Evolutionary conservation across 2,113 vertebrate species (phyloP).

Genomic region (Bucco capensis): DNA sequence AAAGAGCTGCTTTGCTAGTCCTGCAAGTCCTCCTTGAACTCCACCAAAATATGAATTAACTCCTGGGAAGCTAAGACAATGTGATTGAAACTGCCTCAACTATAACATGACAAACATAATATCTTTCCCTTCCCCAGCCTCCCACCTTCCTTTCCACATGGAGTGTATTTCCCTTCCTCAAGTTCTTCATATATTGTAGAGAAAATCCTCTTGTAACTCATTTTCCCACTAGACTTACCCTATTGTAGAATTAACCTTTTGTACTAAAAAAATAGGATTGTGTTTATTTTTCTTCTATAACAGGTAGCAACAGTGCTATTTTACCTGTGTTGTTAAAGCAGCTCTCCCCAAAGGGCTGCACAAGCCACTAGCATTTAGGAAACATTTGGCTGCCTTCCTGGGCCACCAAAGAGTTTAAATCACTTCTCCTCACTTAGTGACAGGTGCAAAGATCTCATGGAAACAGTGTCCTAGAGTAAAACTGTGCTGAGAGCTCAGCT

Average conservation of each 20-base stretch:
- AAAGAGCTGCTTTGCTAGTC: conserved; percentile 28
- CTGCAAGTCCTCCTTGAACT: conserved; percentile 11
- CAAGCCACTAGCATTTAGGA: background rate
- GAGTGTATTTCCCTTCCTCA: background rate
- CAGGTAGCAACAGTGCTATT: background rate
- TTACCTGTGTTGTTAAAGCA: background rate
- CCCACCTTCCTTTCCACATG: background rate
- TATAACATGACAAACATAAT: background rate
- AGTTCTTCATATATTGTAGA: background rate
- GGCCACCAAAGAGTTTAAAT: background rate
- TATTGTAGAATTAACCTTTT: background rate
- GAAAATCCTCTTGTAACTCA: background rate
- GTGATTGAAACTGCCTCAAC: background rate
- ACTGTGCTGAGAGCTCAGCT: background rate
- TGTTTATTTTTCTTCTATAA: background rate
- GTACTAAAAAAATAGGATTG: background rate
- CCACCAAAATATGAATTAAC: conserved; percentile 22
- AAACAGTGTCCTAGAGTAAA: background rate
- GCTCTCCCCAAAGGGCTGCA: accelerated
- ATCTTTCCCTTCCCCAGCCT: background rate
- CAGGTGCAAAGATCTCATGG: background rate
- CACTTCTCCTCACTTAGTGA: background rate
- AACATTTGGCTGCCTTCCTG: too few relatives aligned
- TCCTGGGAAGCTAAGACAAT: background rate
- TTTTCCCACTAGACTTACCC: background rate